phyloP scores from a whole-genome alignment of 2,888 invertebrate genomes.

The Ephialtes manifestator region DNA sequence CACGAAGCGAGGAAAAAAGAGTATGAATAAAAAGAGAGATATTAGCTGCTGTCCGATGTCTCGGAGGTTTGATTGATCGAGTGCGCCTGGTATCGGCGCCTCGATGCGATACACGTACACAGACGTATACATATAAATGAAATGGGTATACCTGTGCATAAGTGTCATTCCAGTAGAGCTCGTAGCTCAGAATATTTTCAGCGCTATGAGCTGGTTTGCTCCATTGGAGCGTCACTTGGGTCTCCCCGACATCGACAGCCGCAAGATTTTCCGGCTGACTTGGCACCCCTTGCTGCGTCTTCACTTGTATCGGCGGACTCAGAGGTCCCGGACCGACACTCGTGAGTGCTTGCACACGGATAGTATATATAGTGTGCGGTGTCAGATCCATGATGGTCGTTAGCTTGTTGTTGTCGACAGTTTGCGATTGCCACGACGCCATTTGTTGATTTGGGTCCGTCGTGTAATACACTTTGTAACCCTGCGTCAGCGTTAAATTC shows the following conservation, averaged over 20 bases:
- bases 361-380: conserved; percentile 97
- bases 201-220: conserved; percentile 96
- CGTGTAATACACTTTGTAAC: conserved; percentile 99
- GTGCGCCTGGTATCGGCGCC: conserved; percentile 27
- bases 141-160: conserved; percentile 90
- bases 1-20: conserved; percentile 28
- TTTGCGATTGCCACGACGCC: conserved; percentile 97
- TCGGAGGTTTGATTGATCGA: conserved; percentile 64
- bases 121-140: not conserved
- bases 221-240: conserved; percentile 97
- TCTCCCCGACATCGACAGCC: conserved; percentile 95
- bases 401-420: conserved; percentile 96
- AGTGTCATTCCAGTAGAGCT: conserved; percentile 99
- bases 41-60: conserved; percentile 61
- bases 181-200: conserved; percentile 97
- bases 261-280: conserved; percentile 97
- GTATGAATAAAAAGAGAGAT: conserved; percentile 30
- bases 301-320: conserved; percentile 98
- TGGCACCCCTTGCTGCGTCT: conserved; percentile 99
- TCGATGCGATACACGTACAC: not conserved
- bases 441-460: conserved; percentile 94
- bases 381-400: conserved; percentile 97
- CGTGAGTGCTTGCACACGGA: conserved; percentile 97
- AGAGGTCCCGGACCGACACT: conserved; percentile 98
- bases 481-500: conserved; percentile 87